Percentiles rank a stretch among this genome's conserved stretches.
Conservation (phyloP, 2,797 vertebrate genomes). For the Nothura maculosa region DNA sequence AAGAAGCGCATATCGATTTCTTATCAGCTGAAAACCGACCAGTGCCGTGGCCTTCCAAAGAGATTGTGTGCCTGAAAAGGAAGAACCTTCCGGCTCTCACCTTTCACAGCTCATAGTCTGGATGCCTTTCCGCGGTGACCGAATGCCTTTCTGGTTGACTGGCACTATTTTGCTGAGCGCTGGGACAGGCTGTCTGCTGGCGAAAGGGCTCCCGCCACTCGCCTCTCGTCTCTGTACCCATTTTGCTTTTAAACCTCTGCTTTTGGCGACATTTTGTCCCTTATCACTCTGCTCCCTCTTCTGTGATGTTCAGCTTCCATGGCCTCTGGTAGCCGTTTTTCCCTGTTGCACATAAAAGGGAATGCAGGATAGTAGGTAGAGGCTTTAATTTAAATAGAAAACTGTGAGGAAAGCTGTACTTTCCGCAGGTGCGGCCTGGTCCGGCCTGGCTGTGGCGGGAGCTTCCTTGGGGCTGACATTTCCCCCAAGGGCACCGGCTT, state of each 20-base stretch:
- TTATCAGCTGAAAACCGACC: neutral
- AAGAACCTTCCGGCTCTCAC: slow-evolving; percentile 26
- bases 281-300: neutral
- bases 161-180: slow-evolving; percentile 57
- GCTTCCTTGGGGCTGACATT: neutral
- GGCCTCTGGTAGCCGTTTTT: neutral
- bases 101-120: slow-evolving; percentile 55
- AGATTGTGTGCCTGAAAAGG: neutral
- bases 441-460: neutral
- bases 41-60: neutral
- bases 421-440: neutral
- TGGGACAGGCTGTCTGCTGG: slow-evolving; percentile 62
- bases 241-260: neutral
- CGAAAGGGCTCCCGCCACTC: neutral
- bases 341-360: neutral
- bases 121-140: slow-evolving; percentile 51
- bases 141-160: slow-evolving; percentile 74
- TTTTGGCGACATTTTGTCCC: neutral
- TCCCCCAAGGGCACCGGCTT: neutral
- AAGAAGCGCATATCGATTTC: neutral
- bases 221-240: neutral
- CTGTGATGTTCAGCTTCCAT: neutral
- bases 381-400: neutral
- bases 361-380: neutral
- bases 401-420: neutral